phyloP scores from a whole-genome alignment of 2,888 invertebrate species.

The Dasypolia templi region DNA sequence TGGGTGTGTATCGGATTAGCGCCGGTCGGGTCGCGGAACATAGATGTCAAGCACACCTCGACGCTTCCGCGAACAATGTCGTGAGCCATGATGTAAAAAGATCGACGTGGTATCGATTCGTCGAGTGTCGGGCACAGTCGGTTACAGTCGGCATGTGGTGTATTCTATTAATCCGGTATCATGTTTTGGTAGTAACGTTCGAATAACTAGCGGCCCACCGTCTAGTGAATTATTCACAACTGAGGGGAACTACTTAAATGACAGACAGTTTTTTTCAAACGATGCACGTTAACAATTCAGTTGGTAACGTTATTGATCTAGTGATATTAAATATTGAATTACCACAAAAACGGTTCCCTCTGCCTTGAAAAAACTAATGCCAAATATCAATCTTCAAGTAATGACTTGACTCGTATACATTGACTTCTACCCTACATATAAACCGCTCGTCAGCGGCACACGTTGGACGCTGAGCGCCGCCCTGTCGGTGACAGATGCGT shows the following conservation, averaged over 20 bases:
- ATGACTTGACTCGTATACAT: background rate
- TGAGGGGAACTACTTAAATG: constrained; percentile 30
- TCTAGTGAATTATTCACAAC: constrained; percentile 39
- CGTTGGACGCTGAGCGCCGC: background rate
- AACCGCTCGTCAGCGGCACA: background rate
- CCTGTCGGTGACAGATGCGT: constrained; percentile 2
- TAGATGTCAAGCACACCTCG: constrained; percentile 24
- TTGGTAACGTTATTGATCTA: background rate
- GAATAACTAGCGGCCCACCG: background rate
- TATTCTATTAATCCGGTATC: constrained; percentile 16
- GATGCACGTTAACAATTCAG: constrained; percentile 27
- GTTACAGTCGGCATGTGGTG: constrained; percentile 2
- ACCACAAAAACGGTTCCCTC: background rate
- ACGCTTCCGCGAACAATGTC: constrained; percentile 10
- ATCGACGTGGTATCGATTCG: constrained; percentile 13
- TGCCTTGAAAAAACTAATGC: background rate
- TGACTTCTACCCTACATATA: background rate
- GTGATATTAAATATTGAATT: constrained; percentile 20
- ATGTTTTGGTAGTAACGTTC: background rate
- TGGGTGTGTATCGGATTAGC: constrained; percentile 10
- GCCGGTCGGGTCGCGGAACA: background rate
- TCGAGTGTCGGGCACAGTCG: background rate
- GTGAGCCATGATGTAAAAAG: background rate
- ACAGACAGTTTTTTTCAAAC: constrained; percentile 9
- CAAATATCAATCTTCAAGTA: background rate